These are phyloP conservation scores for Andrena camellia DNA, from an alignment of 2,888 invertebrate species.

Conservation along the genomic window DNA sequence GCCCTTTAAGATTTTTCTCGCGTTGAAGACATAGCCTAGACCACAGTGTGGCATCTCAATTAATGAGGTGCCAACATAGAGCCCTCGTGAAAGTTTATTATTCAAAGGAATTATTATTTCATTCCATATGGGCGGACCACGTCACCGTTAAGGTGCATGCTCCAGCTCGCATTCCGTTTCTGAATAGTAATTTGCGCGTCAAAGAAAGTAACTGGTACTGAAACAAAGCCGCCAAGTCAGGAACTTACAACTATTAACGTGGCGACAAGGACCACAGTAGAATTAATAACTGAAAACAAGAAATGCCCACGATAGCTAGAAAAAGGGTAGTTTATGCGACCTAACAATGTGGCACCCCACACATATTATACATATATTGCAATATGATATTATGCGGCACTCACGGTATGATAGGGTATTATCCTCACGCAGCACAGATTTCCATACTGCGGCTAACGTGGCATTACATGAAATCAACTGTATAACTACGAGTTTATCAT, in stretches of 20 bases:
- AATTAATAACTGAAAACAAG: conserved; percentile 28
- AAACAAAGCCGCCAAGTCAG: conserved; percentile 12
- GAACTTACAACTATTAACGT: conserved; percentile 28
- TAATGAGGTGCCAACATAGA: no score
- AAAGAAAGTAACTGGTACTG: conserved; percentile 1
- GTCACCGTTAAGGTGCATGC: neutral
- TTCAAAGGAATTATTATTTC: neutral
- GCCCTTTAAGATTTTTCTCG: no score
- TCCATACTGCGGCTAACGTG: conserved; percentile 83
- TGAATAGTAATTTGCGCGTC: conserved; percentile 30
- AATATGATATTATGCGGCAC: conserved; percentile 84
- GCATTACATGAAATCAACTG: conserved; percentile 83
- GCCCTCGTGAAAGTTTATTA: neutral
- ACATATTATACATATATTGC: conserved; percentile 82
- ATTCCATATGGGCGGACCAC: neutral
- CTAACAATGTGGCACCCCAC: conserved; percentile 72
- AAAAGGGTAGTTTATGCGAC: conserved; percentile 67
- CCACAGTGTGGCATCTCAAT: no score
- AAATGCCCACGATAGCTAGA: conserved; percentile 18
- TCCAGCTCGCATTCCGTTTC: neutral
- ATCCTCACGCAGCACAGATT: conserved; percentile 84
- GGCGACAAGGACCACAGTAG: neutral
- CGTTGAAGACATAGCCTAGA: no score
- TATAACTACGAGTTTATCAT: conserved; percentile 80
- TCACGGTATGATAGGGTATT: conserved; percentile 84